Percentiles rank a stretch among this genome's conserved stretches.
Evolutionary conservation across 64 coral and sea anemone species (phyloP).

Genomic region (Montipora sp.): DNA sequence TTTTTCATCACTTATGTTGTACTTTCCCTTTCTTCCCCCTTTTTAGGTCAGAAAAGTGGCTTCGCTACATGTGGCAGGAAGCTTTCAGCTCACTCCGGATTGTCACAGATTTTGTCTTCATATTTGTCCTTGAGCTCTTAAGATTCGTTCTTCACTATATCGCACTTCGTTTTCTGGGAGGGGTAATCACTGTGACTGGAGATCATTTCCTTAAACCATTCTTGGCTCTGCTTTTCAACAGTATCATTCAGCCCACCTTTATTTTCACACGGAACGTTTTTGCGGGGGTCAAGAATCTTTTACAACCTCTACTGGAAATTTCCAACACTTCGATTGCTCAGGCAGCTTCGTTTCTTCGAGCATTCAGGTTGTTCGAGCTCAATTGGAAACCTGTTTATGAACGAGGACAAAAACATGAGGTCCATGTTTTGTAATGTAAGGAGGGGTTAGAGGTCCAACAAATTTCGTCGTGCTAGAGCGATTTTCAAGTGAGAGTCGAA

Average conservation of each 20-base stretch:
- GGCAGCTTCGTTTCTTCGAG: slow-evolving; percentile 54
- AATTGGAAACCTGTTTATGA: slow-evolving; percentile 77
- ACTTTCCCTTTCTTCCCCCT: not conserved
- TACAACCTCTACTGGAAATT: slow-evolving; percentile 81
- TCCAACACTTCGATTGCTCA: slow-evolving; percentile 50
- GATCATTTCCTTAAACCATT: slow-evolving; percentile 80
- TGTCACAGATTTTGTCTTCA: slow-evolving; percentile 76
- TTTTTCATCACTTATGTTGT: not conserved
- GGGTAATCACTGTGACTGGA: slow-evolving; percentile 69
- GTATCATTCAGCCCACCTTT: slow-evolving; percentile 72
- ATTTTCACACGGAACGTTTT: slow-evolving; percentile 83
- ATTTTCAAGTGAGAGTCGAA: too few relatives aligned
- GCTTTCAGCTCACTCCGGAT: slow-evolving; percentile 79
- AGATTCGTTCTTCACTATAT: slow-evolving; percentile 71
- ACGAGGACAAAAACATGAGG: slow-evolving; percentile 39
- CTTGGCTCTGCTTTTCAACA: slow-evolving; percentile 70
- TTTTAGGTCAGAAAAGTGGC: slow-evolving; percentile 81
- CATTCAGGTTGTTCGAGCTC: slow-evolving; percentile 83
- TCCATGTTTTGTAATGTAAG: slow-evolving; percentile 14
- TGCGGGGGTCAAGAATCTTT: slow-evolving; percentile 67
- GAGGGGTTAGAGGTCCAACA: too few relatives aligned
- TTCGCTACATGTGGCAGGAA: slow-evolving; percentile 89
- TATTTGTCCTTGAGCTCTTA: slow-evolving; percentile 73
- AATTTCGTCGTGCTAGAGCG: too few relatives aligned
- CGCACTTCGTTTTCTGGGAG: slow-evolving; percentile 53